These are phyloP conservation scores for Drosophila ogumai DNA, from an alignment of 1,140 invertebrate genomes.

Conservation along the genomic window DNA sequence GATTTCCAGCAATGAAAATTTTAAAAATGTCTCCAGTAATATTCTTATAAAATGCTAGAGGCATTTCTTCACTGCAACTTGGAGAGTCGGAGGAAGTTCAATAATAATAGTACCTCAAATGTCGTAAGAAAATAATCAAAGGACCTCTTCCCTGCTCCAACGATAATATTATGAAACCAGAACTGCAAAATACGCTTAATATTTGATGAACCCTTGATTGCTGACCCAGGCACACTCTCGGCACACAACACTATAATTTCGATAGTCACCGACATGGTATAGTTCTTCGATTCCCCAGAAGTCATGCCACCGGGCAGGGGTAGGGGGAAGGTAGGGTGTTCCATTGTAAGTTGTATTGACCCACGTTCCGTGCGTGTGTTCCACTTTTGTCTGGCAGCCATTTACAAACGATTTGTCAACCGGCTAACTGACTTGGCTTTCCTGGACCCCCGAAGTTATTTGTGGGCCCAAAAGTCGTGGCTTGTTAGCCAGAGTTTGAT, in stretches of 20 bases:
- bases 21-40: neutral
- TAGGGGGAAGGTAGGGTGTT: neutral
- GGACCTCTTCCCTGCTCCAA: neutral
- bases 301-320: conserved; percentile 6
- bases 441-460: conserved; percentile 22
- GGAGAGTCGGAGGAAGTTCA: neutral
- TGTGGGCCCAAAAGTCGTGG: conserved; percentile 36
- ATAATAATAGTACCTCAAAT: neutral
- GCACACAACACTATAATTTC: conserved; percentile 30
- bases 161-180: conserved; percentile 18
- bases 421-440: conserved; percentile 31
- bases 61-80: neutral
- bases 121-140: neutral
- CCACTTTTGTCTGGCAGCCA: conserved; percentile 78
- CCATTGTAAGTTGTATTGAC: neutral
- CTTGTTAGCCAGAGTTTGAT: conserved; percentile 45
- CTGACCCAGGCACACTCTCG: conserved; percentile 5
- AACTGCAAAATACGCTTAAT: conserved; percentile 22
- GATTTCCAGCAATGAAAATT: neutral
- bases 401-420: conserved; percentile 81
- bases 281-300: conserved; percentile 8
- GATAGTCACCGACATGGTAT: neutral
- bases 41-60: neutral
- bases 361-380: conserved; percentile 70
- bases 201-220: conserved; percentile 35